Evolutionary conservation across 2,888 invertebrate genomes (phyloP).

Genomic region (Polymixis lichenea): DNA sequence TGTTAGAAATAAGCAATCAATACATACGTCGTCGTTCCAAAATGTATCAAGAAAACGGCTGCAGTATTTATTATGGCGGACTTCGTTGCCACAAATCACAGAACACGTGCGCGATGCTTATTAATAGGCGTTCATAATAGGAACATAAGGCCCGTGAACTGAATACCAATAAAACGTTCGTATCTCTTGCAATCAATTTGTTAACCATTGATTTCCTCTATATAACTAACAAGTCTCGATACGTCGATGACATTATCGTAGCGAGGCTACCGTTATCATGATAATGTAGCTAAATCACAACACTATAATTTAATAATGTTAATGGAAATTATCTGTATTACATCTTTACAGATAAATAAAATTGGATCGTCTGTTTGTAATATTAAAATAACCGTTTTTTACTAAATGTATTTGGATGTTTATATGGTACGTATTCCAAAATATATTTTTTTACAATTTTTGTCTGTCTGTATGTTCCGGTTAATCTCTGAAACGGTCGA

Average conservation of each 20-base stretch:
- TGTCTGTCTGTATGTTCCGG: no score
- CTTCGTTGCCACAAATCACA: constrained; percentile 36
- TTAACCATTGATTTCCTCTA: constrained; percentile 45
- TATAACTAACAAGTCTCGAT: constrained; percentile 26
- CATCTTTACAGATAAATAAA: no score
- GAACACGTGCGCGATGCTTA: constrained; percentile 26
- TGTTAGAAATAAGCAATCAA: constrained; percentile 19
- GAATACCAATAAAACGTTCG: constrained; percentile 62
- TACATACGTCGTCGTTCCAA: neutral
- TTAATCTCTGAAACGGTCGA: no score
- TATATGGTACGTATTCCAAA: no score
- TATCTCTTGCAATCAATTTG: constrained; percentile 54
- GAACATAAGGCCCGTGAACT: constrained; percentile 60
- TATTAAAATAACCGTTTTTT: no score
- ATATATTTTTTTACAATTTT: no score
- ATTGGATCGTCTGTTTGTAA: no score
- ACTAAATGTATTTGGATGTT: no score
- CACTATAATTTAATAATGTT: constrained; percentile 49
- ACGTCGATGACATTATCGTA: constrained; percentile 30
- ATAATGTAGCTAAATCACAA: constrained; percentile 21
- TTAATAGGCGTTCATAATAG: constrained; percentile 61
- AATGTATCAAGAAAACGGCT: constrained; percentile 8
- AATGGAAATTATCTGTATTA: no score
- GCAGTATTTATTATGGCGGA: constrained; percentile 17
- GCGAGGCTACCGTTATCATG: constrained; percentile 31